Evolutionary conservation across 2,888 invertebrate species (phyloP).

Genomic region (Rotaria macrura): DNA sequence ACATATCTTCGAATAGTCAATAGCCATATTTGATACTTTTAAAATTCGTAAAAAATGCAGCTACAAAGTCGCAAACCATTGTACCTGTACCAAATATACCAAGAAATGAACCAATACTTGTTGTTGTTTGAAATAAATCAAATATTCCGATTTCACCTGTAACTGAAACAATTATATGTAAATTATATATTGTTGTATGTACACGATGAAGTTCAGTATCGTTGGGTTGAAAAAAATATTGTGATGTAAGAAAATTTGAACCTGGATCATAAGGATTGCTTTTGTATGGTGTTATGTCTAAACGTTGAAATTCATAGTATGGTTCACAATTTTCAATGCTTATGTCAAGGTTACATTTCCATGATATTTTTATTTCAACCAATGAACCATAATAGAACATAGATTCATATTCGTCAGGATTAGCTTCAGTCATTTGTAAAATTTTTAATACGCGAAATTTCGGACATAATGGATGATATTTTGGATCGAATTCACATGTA

Average conservation of each 20-base stretch:
- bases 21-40: not conserved
- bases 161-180: not conserved
- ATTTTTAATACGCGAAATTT: not conserved
- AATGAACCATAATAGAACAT: not conserved
- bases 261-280: not conserved
- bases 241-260: not conserved
- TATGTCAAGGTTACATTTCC: not conserved
- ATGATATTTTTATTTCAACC: not conserved
- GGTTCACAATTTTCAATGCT: not conserved
- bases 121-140: not conserved
- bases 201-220: not conserved
- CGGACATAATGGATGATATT: not conserved
- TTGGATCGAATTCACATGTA: not conserved
- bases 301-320: not conserved
- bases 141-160: not conserved
- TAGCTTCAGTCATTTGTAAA: not conserved
- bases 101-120: conserved; percentile 13
- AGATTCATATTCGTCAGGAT: not conserved
- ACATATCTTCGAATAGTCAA: not conserved
- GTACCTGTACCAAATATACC: not conserved
- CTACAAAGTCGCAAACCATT: not conserved
- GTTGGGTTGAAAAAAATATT: not conserved
- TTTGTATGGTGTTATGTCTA: not conserved
- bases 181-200: not conserved
- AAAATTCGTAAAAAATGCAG: conserved; percentile 16